Percentiles rank a stretch among this genome's conserved stretches.
Conservation (phyloP, 2,888 invertebrate species). For the Schrankia costaestrigalis region DNA sequence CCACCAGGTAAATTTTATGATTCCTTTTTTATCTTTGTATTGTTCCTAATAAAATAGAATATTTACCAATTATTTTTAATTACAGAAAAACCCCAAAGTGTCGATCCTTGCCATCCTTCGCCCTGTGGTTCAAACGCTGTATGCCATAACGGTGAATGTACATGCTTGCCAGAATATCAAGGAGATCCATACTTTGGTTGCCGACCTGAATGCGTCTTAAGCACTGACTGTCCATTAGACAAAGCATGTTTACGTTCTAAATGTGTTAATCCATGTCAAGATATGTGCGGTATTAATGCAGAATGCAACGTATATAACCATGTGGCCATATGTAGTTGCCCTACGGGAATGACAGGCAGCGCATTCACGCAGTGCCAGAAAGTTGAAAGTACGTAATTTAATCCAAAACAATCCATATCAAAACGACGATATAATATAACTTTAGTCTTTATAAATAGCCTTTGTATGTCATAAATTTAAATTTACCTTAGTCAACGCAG, state of each 20-base stretch:
- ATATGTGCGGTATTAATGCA: slow-evolving; percentile 88
- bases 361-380: slow-evolving; percentile 84
- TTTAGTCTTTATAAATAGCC: too few relatives aligned
- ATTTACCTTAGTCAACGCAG: too few relatives aligned
- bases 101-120: slow-evolving; percentile 86
- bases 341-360: slow-evolving; percentile 83
- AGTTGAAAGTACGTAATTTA: slow-evolving; percentile 75
- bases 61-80: slow-evolving; percentile 8
- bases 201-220: slow-evolving; percentile 90
- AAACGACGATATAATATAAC: too few relatives aligned
- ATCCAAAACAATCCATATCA: slow-evolving; percentile 2
- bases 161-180: slow-evolving; percentile 87
- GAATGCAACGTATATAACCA: slow-evolving; percentile 89
- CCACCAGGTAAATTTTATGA: slow-evolving; percentile 55
- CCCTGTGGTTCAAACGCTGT: slow-evolving; percentile 90
- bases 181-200: slow-evolving; percentile 90
- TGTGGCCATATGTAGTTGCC: slow-evolving; percentile 82
- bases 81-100: slow-evolving; percentile 56
- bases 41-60: background rate
- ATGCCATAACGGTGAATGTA: slow-evolving; percentile 87
- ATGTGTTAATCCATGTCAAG: slow-evolving; percentile 92
- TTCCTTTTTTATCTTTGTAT: slow-evolving; percentile 6
- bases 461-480: too few relatives aligned
- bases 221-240: slow-evolving; percentile 88
- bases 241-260: slow-evolving; percentile 89